Percentiles rank a stretch among this genome's conserved stretches.
Evolutionary conservation across 2,797 vertebrate genomes (phyloP).

Genomic region (Sylvilagus floridanus): DNA sequence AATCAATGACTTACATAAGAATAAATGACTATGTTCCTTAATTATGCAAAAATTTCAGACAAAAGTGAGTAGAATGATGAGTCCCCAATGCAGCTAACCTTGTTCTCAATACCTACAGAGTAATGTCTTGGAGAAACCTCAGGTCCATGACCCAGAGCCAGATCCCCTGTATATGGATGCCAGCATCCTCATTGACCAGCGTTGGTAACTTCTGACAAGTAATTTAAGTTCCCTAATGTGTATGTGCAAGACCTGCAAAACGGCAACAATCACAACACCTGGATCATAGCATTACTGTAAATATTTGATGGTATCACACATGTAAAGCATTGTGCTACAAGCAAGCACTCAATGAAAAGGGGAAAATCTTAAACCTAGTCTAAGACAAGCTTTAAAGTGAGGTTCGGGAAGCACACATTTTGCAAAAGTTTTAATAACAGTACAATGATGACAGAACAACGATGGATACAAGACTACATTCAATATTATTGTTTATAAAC

Average conservation of each 20-base stretch:
- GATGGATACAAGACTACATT: not conserved
- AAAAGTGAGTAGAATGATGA: not conserved
- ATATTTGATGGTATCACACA: not conserved
- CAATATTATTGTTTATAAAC: constrained; percentile 15
- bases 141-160: not conserved
- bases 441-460: not conserved
- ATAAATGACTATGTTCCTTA: not conserved
- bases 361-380: not conserved
- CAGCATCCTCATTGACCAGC: not conserved
- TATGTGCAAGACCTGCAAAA: not conserved
- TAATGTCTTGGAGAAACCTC: not conserved
- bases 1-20: not conserved
- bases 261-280: not conserved
- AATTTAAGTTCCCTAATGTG: not conserved
- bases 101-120: not conserved
- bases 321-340: not conserved
- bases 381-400: not conserved
- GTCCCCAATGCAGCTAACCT: not conserved
- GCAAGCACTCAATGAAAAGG: not conserved
- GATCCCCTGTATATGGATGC: not conserved
- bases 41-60: constrained; percentile 19
- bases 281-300: not conserved
- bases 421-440: not conserved
- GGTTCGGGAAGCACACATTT: not conserved
- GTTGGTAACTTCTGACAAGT: not conserved